Conservation (phyloP, 2,113 vertebrate species). For the Pipa parva region DNA sequence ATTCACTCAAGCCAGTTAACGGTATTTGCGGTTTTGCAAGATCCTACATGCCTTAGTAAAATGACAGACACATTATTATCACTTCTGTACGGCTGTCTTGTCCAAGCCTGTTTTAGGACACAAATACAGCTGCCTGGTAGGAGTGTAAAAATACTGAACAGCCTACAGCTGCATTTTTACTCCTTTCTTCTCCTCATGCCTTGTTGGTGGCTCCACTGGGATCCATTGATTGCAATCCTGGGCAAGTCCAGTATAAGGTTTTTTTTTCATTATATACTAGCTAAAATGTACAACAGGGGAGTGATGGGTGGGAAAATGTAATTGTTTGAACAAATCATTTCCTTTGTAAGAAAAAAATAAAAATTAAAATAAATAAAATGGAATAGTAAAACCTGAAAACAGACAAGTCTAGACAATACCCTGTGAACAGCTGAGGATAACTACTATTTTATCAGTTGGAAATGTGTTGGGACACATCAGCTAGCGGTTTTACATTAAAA, state of each 20-base stretch:
- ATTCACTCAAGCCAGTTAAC: conserved; percentile 79
- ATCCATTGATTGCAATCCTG: conserved; percentile 55
- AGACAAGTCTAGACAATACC: conserved; percentile 66
- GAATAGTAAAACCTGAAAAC: conserved; percentile 48
- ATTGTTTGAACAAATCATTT: conserved; percentile 58
- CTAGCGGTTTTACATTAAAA: conserved; percentile 67
- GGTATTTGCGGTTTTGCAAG: conserved; percentile 85
- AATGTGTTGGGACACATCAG: conserved; percentile 73
- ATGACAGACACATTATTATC: conserved; percentile 96
- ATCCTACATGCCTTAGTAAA: conserved; percentile 72
- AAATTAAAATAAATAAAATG: no score
- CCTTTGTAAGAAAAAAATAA: conserved; percentile 57
- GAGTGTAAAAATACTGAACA: conserved; percentile 63
- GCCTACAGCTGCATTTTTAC: conserved; percentile 49
- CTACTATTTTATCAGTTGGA: conserved; percentile 66
- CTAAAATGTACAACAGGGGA: conserved; percentile 52
- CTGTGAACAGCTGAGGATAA: conserved; percentile 70
- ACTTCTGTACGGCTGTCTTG: conserved; percentile 73
- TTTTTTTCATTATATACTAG: conserved; percentile 51
- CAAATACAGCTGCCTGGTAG: conserved; percentile 62
- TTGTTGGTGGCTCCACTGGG: conserved; percentile 53
- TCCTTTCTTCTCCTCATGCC: conserved; percentile 41
- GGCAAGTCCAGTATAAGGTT: conserved; percentile 53
- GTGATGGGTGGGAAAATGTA: conserved; percentile 52
- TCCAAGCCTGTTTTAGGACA: conserved; percentile 72